Evolutionary conservation across 2,797 vertebrate genomes (phyloP), one percentile per base, ranked within the genome.

Genomic region (Sphenodon punctatus): DNA sequence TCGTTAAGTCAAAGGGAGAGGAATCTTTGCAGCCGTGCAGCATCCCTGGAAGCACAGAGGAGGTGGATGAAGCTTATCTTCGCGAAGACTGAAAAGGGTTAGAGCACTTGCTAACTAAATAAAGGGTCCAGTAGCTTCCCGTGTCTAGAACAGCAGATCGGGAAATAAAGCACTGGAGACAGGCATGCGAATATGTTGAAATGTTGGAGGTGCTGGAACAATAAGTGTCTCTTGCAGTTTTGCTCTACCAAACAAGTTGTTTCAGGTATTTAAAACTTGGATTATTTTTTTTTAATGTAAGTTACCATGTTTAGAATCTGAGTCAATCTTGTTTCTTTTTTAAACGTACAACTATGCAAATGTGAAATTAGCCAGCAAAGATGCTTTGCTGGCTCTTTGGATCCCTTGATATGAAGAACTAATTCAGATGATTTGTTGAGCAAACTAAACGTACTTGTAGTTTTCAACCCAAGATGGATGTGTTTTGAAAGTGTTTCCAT

Each of bases 61-160:
- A 89, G 0, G 96, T 96, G 3, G 97, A 97, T 4, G 96, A 96
- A 41, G 89, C 98, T 67, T 99, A 99, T 90, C 95, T 99, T 48
- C 96, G 98, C 48, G 98, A 99, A 89, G 98, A 99, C 80, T 99
- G 88, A 98, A 56, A 36, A 27, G 8, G 13, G n/a, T 66, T 0
- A 14, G 38, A 53, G 34, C 17, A 22, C 0, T 7, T 32, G 36
- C 16, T 30, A 63, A 5, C 38, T 45, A 5, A n/a, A 23, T 6
- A 22, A 71, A 65, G n/a, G 34, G 32, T 87, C 69, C 43, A 46
- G 48, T n/a, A 30, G 70, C 41, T 63, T 46, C 4, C 32, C 32
- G 36, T 12, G 14, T 36, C 12, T 4, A 34, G 58, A 56, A 58
- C 32, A 2, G 22, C 53, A 23, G 16, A 16, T 63, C 87, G 60